Evolutionary conservation across 1,140 invertebrate species (phyloP).

Genomic region (Triops longicaudatus): DNA sequence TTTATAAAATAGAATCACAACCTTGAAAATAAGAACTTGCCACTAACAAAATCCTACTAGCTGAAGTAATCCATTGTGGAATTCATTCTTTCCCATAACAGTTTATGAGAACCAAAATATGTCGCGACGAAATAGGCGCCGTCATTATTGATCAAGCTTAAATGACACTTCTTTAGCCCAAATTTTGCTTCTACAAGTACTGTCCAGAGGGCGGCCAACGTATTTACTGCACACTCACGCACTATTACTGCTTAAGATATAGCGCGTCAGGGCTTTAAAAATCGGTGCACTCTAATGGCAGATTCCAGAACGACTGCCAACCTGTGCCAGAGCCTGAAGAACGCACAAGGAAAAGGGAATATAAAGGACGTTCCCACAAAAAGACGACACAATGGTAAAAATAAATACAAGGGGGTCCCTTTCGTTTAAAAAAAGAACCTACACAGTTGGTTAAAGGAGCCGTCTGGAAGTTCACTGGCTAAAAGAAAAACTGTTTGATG

Average conservation of each 20-base stretch:
- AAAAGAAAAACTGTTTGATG: no score
- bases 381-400: not conserved
- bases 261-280: not conserved
- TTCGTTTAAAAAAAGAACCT: not conserved
- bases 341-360: not conserved
- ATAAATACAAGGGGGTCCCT: not conserved
- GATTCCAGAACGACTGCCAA: slow-evolving; percentile 10
- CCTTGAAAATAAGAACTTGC: not conserved
- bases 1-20: not conserved
- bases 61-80: no score
- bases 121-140: no score
- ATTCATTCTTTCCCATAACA: no score
- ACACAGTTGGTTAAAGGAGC: no score
- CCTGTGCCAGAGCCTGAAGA: not conserved
- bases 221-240: not conserved
- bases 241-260: not conserved
- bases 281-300: not conserved
- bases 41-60: not conserved
- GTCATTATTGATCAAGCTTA: no score
- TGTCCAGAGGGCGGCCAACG: not conserved
- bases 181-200: not conserved
- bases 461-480: no score
- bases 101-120: no score
- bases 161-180: no score
- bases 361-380: not conserved